phyloP scores from a whole-genome alignment of 2,797 vertebrate genomes.

The Linurgus olivaceus region DNA sequence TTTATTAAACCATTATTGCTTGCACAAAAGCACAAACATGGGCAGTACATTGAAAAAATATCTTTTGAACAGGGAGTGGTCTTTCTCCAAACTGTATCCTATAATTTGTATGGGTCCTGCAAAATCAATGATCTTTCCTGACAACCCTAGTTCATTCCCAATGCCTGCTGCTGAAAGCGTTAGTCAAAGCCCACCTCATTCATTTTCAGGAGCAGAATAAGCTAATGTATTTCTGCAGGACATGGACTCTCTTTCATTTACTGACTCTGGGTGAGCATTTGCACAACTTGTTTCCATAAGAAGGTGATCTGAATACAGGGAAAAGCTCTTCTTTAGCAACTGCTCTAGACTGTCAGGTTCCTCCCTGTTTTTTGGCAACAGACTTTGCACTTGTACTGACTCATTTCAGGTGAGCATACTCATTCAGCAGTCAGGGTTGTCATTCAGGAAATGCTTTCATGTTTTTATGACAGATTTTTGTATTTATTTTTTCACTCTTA shows the following conservation, averaged over 20 bases:
- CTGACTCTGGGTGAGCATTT: background rate
- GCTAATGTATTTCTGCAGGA: background rate
- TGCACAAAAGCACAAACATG: conserved; percentile 42
- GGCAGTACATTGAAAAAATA: conserved; percentile 55
- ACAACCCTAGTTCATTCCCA: conserved; percentile 55
- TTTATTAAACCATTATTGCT: conserved; percentile 42
- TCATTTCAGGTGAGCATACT: conserved; percentile 12
- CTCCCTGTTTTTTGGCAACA: background rate
- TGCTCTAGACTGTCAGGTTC: background rate
- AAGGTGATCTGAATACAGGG: background rate
- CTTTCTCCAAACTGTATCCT: conserved; percentile 4
- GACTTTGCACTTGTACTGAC: background rate
- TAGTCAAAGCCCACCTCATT: background rate
- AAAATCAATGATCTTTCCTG: conserved; percentile 61
- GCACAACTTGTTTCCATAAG: background rate
- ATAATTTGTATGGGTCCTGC: conserved; percentile 1
- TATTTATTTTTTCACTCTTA: conserved; percentile 28
- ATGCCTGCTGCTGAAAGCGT: background rate
- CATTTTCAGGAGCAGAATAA: background rate
- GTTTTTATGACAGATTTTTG: conserved; percentile 34
- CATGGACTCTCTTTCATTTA: background rate
- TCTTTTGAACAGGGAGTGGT: conserved; percentile 3
- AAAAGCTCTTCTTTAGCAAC: background rate
- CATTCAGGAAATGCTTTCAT: conserved; percentile 57
- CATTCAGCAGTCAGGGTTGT: conserved; percentile 31